Base-by-base conservation (phyloP, 2,113 vertebrate genomes). In the Halcyon senegalensis region DNA sequence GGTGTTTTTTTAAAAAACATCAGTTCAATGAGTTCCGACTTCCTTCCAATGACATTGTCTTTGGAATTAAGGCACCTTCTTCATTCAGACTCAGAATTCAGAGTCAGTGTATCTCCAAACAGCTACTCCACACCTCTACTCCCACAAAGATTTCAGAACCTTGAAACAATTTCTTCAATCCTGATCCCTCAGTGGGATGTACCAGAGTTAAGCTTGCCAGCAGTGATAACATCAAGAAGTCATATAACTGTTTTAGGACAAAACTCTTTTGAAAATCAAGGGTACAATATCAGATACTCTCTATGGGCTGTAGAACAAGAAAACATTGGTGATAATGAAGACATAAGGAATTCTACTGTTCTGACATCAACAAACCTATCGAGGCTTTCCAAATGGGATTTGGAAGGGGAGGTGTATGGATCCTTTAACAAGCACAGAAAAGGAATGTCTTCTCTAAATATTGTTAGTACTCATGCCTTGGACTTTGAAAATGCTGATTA, bases 101-200 rank as follows among this genome's bases (percentile, higher is more conserved):
- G 35, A 76, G 43, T 28, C 35, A 83, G 35, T 1, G 0, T 66
- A 43, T 31, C 48, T 43, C 79, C 85, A 63, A 85, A 41, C 21
- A 96, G 43, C 51, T 90, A 82, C 59, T 85, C 89, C 18, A 95
- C 67, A n/a, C 79, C 92, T 82, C 93, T 89, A 53, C 80, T 96
- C 14, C 89, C 92, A 67, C 55, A 77, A 37, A 87, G 50, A 83
- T 80, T 95, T 77, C 90, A 74, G 37, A 94, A 86, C n/a, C 33
- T 94, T 69, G 79, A 85, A 51, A 55, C 10, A 60, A 44, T 93
- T 93, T 95, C 83, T 80, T 51, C 82, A 73, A 93, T 50, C 74
- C 51, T 73, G 18, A 53, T 62, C 14, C 66, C 78, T 66, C 86
- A 30, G 35, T 68, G 56, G 96, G 48, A 68, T 16, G 27, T 53